Conservation (phyloP, 2,797 vertebrate genomes). For the Rhabdophis nuchalis region DNA sequence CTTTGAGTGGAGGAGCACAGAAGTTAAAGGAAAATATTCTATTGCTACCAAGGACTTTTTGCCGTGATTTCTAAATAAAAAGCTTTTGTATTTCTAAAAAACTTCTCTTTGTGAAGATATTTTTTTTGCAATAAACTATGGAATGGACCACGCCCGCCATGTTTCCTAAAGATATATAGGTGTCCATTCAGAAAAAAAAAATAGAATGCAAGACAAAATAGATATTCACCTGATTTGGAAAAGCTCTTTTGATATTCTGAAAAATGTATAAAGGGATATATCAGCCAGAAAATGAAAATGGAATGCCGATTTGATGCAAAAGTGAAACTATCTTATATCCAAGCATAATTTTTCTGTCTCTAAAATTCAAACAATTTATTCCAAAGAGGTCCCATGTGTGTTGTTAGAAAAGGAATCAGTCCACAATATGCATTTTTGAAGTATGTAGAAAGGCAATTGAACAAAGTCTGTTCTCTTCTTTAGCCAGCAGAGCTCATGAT, state of each 20-base stretch:
- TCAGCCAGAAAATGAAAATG: neutral
- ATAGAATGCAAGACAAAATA: neutral
- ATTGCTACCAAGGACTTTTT: neutral
- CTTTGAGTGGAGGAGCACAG: neutral
- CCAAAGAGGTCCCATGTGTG: neutral
- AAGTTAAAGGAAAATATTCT: neutral
- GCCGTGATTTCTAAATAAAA: neutral
- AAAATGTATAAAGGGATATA: neutral
- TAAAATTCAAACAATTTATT: neutral
- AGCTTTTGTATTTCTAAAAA: neutral
- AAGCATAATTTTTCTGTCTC: neutral
- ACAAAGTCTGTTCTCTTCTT: neutral
- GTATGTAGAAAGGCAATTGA: neutral
- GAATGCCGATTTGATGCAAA: slow-evolving; percentile 10
- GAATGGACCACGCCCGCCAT: neutral
- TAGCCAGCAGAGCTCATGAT: neutral
- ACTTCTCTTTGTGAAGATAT: neutral
- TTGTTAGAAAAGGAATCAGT: neutral
- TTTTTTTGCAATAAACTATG: neutral
- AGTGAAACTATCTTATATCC: neutral
- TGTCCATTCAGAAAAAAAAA: neutral
- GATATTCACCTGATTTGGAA: neutral
- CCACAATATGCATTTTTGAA: neutral
- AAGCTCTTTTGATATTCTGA: neutral
- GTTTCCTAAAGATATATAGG: neutral